A percentile compares a stretch with the other conserved stretches of the same genome.
These are phyloP conservation scores for Calcarius lapponicus DNA, from an alignment of 2,797 vertebrate genomes.

Conservation along the genomic window DNA sequence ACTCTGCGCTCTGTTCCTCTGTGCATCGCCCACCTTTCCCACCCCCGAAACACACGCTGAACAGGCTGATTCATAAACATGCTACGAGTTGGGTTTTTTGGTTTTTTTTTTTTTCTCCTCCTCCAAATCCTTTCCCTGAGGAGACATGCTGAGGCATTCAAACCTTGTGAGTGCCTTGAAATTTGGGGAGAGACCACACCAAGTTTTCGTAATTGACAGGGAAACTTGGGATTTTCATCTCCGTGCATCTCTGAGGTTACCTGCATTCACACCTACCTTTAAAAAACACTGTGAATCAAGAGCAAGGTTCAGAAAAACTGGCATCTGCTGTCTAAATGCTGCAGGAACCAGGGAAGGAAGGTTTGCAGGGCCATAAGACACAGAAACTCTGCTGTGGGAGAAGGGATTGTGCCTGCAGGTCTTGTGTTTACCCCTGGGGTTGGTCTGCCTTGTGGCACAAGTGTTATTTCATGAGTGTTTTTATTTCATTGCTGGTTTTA, in stretches of 20 bases:
- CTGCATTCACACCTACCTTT: neutral
- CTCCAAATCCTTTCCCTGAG: conserved; percentile 15
- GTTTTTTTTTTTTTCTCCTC: neutral
- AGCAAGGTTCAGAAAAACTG: neutral
- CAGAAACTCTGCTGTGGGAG: neutral
- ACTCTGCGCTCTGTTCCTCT: conserved; percentile 56
- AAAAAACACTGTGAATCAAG: neutral
- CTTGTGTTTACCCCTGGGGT: neutral
- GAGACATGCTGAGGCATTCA: conserved; percentile 40
- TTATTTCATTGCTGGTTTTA: neutral
- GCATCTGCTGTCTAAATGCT: neutral
- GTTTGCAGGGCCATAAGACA: neutral
- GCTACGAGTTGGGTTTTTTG: neutral
- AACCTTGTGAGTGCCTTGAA: neutral
- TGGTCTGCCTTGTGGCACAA: neutral
- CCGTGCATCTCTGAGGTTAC: fast-evolving
- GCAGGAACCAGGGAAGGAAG: neutral
- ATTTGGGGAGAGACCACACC: neutral
- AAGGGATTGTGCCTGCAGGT: neutral
- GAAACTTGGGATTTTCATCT: neutral
- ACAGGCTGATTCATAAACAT: conserved; percentile 69
- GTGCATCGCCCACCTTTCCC: conserved; percentile 67
- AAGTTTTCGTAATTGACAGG: neutral
- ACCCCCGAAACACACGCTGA: conserved; percentile 69
- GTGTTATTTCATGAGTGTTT: neutral